phyloP scores from a whole-genome alignment of 2,797 vertebrate genomes.

The Muscicapa comitata region DNA sequence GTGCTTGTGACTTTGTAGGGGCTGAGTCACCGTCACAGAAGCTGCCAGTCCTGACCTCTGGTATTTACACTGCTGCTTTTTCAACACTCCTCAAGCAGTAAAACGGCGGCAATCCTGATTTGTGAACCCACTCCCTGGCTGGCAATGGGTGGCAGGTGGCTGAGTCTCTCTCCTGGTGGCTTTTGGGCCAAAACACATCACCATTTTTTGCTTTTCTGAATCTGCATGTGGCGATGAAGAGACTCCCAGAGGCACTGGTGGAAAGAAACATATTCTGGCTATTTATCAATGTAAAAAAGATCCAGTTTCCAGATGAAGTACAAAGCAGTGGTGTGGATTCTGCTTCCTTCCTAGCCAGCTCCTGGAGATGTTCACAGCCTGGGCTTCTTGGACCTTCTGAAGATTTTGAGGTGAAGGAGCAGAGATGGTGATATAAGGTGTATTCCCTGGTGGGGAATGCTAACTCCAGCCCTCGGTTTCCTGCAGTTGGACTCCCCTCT shows the following conservation, averaged over 20 bases:
- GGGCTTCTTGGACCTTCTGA: neutral
- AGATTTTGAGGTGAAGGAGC: neutral
- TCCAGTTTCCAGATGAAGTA: neutral
- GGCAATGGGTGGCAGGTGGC: neutral
- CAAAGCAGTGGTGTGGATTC: neutral
- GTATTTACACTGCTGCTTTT: neutral
- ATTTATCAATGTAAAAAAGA: neutral
- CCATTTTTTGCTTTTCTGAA: neutral
- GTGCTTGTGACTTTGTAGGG: neutral
- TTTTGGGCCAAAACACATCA: neutral
- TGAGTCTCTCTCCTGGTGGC: rapidly evolving
- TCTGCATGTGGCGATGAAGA: neutral
- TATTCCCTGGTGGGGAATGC: neutral
- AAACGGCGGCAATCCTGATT: neutral
- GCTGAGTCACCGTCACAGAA: neutral
- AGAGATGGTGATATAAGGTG: neutral
- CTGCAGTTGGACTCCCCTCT: neutral
- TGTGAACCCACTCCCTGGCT: neutral
- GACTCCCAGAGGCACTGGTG: neutral
- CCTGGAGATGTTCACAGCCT: neutral
- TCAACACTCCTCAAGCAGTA: neutral
- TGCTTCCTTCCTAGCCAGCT: neutral
- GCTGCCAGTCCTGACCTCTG: neutral
- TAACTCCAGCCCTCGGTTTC: neutral
- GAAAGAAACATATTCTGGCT: neutral